Base-by-base conservation (phyloP, 2,888 invertebrate genomes). In the Seira musarum region DNA sequence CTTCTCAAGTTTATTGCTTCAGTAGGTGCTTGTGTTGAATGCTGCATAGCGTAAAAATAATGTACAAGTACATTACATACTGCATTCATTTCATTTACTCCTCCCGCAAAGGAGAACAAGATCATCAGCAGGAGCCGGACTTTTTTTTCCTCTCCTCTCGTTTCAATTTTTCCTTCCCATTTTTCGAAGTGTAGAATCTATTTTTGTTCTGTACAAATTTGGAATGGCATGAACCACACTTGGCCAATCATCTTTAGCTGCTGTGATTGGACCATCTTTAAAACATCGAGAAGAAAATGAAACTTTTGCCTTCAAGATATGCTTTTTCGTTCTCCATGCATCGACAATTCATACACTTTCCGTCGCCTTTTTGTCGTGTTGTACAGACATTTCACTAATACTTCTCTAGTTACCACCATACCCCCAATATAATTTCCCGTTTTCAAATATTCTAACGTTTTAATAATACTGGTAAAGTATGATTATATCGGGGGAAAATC, bases 171-270 rank as follows among this genome's bases (percentile, higher is more conserved):
- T 40, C 13, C 40, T 40, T 40, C 40, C 40, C 40, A 40, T 40
- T 40, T 64, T 40, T 40, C 13, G 40, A 40, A 40, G 40, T 40
- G 40, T 40, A 74, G 77, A 79, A 84, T 85, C 86, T 87, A 87
- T 87, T 87, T 87, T 85, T 72, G 86, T 83, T 83, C 85, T 85
- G 85, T 84, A 85, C 86, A 87, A 86, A 86, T 86, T 86, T 86
- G 86, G 86, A 86, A 85, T 85, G 86, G 85, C 86, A 86, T 86
- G 86, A 85, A 85, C 85, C 85, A 85, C 85, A 86, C 85, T 86
- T 85, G 84, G 85, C 86, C 85, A 85, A 87, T 85, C 86, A 87
- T 87, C 84, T 40, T 40, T 86, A 84, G 85, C 84, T 83, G 81
- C 85, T 80, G 84, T 86, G 83, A 85, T 86, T 85, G 86, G 86